Conservation (phyloP, 2,888 invertebrate species). For the Cryptosula pallasiana region DNA sequence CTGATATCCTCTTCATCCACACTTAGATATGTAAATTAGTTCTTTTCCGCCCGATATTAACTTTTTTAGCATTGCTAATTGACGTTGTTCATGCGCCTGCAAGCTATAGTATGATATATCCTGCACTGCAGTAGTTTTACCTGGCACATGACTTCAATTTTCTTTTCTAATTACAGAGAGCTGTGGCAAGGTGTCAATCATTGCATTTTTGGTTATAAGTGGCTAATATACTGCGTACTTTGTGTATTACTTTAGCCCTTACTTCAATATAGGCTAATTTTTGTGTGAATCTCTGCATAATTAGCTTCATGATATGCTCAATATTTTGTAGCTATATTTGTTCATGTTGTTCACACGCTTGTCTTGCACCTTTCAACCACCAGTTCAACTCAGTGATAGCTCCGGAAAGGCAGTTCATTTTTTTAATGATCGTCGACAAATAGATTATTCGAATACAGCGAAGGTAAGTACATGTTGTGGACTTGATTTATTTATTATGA, state of each 20-base stretch:
- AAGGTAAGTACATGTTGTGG: no score
- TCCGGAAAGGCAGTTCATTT: no score
- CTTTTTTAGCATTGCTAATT: background rate
- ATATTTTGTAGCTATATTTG: background rate
- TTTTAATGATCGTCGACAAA: no score
- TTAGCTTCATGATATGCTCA: background rate
- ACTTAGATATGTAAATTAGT: no score
- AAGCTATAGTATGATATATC: background rate
- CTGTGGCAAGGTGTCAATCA: constrained; percentile 1
- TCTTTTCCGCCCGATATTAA: no score
- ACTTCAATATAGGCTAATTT: background rate
- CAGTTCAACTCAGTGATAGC: no score
- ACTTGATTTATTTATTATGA: no score
- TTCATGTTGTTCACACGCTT: background rate
- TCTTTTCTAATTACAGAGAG: background rate
- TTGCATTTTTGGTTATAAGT: background rate
- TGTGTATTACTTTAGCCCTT: no score
- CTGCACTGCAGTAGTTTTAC: background rate
- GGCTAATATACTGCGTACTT: no score
- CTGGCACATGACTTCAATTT: background rate
- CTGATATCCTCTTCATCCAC: no score
- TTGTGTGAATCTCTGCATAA: background rate
- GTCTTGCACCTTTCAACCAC: background rate
- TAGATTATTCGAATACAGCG: no score
- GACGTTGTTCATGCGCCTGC: background rate